Base-by-base conservation (phyloP, 2,888 invertebrate species). In the Aleiodes testaceus region DNA sequence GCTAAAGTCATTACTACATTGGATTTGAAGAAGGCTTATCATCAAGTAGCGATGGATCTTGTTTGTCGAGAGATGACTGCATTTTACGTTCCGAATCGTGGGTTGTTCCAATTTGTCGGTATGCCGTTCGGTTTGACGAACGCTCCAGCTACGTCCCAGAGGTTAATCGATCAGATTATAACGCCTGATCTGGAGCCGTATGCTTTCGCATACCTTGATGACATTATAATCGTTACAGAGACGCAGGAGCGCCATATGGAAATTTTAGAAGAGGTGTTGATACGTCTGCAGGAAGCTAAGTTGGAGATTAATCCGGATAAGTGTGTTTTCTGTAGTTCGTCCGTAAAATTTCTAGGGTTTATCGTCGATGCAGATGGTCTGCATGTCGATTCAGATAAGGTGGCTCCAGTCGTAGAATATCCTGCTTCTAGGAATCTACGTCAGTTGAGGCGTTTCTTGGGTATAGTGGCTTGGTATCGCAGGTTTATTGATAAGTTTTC, bases 21-120 rank as follows among this genome's bases (percentile, higher is more conserved):
- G 0, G 85, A 85, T 72, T 65, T 79, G 22, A 79, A 75, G 45
- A 74, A 75, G n/a, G 83, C 81, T 3, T 84, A 80, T 68, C 78
- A 75, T 66, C 82, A 84, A 66, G 75, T 84, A 50, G 79, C 79
- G 4, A 61, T 79, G 68, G 74, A 63, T 7, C 70, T 71, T 14
- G 61, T 59, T 1, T 77, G 18, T 11, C 50, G 75, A 3, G 74
- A 76, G 16, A 71, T 75, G 11, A 83, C 83, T 3, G 82, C 83
- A 0, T 85, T 83, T 52, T 75, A 77, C 0, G 77, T 82, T 30
- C 81, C 81, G 0, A 73, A 72, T 16, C 61, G 76, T 14, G 81
- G 81, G 4, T 71, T 77, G 71, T 82, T 73, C 53, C 77, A 83
- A 18, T 84, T 83, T 53, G 72, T 64, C 6, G 69, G 77, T 4